phyloP scores from a whole-genome alignment of 2,888 invertebrate species.

The Biston stratarius region DNA sequence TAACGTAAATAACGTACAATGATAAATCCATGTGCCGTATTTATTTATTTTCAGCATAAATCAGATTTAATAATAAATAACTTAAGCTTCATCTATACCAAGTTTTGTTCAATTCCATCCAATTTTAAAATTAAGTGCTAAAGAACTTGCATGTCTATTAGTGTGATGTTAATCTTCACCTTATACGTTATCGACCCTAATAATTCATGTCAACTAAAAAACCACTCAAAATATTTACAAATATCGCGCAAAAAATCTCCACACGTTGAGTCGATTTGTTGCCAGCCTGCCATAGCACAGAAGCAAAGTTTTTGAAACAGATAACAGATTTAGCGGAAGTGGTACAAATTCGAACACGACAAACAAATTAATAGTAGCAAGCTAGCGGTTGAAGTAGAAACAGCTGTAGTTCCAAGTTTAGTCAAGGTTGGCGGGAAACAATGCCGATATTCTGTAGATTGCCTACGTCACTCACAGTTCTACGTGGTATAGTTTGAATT shows the following conservation, averaged over 20 bases:
- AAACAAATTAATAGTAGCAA: conserved; percentile 75
- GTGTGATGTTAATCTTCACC: neutral
- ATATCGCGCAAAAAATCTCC: conserved; percentile 44
- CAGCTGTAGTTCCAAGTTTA: conserved; percentile 60
- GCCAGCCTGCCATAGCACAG: conserved; percentile 37
- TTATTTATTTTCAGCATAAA: no score
- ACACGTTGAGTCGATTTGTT: conserved; percentile 48
- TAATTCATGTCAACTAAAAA: conserved; percentile 30
- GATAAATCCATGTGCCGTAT: no score
- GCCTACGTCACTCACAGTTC: neutral
- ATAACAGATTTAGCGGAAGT: conserved; percentile 58
- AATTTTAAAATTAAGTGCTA: neutral
- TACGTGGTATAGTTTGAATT: neutral
- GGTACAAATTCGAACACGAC: conserved; percentile 80
- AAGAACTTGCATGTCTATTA: neutral
- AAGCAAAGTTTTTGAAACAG: conserved; percentile 50
- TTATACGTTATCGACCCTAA: neutral
- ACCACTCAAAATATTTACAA: conserved; percentile 43
- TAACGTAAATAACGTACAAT: no score
- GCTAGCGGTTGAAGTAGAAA: conserved; percentile 51
- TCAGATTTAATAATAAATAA: no score
- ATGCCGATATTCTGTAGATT: neutral
- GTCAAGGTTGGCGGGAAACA: conserved; percentile 28
- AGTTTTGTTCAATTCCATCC: neutral
- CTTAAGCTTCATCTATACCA: no score